phyloP scores from a whole-genome alignment of 2,797 vertebrate genomes.

The Kryptolebias ocellatus region DNA sequence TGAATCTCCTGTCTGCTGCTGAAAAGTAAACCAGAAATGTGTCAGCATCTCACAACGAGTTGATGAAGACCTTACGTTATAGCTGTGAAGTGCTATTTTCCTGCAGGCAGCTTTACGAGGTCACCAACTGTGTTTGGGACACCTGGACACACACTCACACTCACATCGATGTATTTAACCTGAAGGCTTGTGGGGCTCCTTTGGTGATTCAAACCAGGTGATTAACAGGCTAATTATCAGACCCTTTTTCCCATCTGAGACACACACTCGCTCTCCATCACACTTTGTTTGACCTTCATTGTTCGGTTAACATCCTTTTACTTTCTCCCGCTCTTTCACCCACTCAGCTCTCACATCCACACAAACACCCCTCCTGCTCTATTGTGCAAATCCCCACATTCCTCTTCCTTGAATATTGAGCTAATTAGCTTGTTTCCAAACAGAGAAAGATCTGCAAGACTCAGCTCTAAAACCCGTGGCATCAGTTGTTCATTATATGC shows the following conservation, averaged over 20 bases:
- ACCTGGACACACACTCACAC: constrained; percentile 46
- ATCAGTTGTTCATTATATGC: constrained; percentile 45
- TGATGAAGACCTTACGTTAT: constrained; percentile 58
- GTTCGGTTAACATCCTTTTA: constrained; percentile 41
- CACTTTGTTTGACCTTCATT: constrained; percentile 64
- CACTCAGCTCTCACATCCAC: constrained; percentile 27
- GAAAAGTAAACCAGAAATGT: constrained; percentile 34
- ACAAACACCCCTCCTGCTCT: constrained; percentile 9
- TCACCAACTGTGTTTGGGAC: constrained; percentile 56
- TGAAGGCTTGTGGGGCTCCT: constrained; percentile 52
- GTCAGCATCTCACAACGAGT: constrained; percentile 34
- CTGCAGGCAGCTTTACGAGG: constrained; percentile 65
- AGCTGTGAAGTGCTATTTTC: constrained; percentile 39
- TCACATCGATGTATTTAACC: constrained; percentile 41
- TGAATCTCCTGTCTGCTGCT: constrained; percentile 50
- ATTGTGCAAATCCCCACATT: constrained; percentile 49
- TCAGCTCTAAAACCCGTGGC: constrained; percentile 37
- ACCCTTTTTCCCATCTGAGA: constrained; percentile 38
- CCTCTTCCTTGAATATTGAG: constrained; percentile 34
- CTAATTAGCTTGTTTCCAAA: constrained; percentile 65
- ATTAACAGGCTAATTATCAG: constrained; percentile 69
- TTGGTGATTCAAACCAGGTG: constrained; percentile 66
- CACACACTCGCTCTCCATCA: constrained; percentile 30
- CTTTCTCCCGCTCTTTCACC: constrained; percentile 44
- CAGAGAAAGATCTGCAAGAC: constrained; percentile 29